Percentiles rank a stretch among this genome's conserved stretches.
Conservation (phyloP, 2,888 invertebrate species). For the Physocephala rufipes region DNA sequence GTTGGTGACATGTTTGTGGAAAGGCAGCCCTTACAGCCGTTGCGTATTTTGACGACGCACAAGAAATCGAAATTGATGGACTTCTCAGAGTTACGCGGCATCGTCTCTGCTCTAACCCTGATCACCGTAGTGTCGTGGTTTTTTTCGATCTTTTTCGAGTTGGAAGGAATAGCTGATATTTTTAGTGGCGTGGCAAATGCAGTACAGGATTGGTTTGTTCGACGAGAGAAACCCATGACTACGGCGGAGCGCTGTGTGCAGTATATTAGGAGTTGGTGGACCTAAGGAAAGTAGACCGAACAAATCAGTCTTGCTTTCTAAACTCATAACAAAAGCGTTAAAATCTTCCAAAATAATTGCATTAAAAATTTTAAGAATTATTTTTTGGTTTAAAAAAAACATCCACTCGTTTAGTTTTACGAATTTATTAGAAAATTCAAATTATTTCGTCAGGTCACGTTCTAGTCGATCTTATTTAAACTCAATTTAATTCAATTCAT, state of each 20-base stretch:
- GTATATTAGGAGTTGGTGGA: slow-evolving; percentile 41
- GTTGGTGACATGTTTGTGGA: slow-evolving; percentile 34
- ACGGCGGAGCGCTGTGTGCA: slow-evolving; percentile 40
- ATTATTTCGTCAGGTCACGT: background rate
- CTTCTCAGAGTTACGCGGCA: slow-evolving; percentile 42
- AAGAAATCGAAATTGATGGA: slow-evolving; percentile 35
- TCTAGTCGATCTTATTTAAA: no score
- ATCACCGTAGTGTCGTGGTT: slow-evolving; percentile 44
- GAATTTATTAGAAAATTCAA: no score
- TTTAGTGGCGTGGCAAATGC: slow-evolving; percentile 26
- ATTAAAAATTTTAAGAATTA: no score
- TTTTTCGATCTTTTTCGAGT: slow-evolving; percentile 42
- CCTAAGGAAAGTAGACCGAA: slow-evolving; percentile 2
- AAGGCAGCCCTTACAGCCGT: slow-evolving; percentile 30
- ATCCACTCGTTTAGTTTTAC: no score
- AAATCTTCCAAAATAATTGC: background rate
- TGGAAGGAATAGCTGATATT: slow-evolving; percentile 40
- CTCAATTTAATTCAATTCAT: no score
- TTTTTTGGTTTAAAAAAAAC: no score
- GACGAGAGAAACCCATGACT: slow-evolving; percentile 42
- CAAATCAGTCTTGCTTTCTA: background rate
- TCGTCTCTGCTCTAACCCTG: slow-evolving; percentile 41
- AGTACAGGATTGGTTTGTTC: slow-evolving; percentile 35
- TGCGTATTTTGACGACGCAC: slow-evolving; percentile 32
- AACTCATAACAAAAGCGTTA: background rate